A percentile compares a stretch with the other conserved stretches of the same genome.
Evolutionary conservation across 2,888 invertebrate species (phyloP).

Genomic region (Oscheius onirici): DNA sequence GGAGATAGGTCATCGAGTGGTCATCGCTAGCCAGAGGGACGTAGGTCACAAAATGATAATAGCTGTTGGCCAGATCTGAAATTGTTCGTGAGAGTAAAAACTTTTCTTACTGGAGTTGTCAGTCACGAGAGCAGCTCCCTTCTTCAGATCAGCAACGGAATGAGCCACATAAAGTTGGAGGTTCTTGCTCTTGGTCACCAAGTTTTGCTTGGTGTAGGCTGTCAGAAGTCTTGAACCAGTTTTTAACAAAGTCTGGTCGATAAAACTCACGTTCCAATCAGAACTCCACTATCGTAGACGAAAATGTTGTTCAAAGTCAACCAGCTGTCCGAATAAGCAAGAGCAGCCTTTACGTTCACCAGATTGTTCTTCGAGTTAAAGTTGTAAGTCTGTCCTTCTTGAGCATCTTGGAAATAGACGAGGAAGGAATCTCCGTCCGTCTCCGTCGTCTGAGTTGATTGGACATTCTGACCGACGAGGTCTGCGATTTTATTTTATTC

Average conservation of each 20-base stretch:
- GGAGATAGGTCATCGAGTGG: not conserved
- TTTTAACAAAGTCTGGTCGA: not conserved
- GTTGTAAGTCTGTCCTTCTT: no score
- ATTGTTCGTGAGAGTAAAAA: not conserved
- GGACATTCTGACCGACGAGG: no score
- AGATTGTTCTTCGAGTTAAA: not conserved
- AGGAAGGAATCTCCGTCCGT: no score
- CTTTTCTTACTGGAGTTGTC: constrained; percentile 6
- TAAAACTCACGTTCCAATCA: constrained; percentile 3
- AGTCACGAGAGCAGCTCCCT: not conserved
- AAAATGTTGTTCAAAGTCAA: not conserved
- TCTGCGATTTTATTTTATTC: no score
- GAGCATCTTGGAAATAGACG: no score
- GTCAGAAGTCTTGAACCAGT: not conserved
- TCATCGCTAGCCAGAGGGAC: not conserved
- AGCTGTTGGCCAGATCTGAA: not conserved
- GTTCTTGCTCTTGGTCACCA: not conserved
- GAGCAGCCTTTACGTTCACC: not conserved
- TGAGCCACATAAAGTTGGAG: not conserved
- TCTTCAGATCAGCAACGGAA: not conserved
- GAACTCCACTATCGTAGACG: not conserved
- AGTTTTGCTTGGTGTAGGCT: not conserved
- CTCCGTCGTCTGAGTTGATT: no score
- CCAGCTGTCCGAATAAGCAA: not conserved
- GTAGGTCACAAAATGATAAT: not conserved